Evolutionary conservation across 2,888 invertebrate genomes (phyloP), one percentile per base, ranked within the genome.

Genomic region (Pterobdella sp.): DNA sequence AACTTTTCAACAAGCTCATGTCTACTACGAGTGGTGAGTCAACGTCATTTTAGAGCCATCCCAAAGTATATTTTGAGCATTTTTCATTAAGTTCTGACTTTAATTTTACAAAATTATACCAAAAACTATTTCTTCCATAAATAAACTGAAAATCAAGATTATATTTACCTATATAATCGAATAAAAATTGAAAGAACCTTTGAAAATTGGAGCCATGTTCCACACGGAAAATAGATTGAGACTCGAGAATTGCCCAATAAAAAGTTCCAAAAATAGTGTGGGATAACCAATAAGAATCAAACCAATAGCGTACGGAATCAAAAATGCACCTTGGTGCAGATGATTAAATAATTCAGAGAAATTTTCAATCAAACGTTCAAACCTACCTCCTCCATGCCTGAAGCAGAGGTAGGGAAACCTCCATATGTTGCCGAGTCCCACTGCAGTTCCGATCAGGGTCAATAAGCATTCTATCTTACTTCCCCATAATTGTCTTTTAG

Each of bases 211-310:
- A 65, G 73, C 73, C 29, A 76, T 31, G 22, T 64, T 72, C 76
- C 76, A 76, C 31, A 73, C 67, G 14, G 68, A 69, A 34, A 76
- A 73, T n/a, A 74, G 70, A 2, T 74, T 73, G n/a, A 72, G 71
- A n/a, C 76, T 75, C 65, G 74, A 76, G 72, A 76, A 76, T 66
- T 76, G 76, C 22, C 76, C 76, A 31, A 74, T 70, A 0, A 73
- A 32, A 14, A 76, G 49, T 64, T 76, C 76, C 56, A 76, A 35
- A 37, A 72, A 71, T 60, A 76, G 75, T 26, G 75, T 35, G 22
- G 76, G 76, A 14, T 75, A 32, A 52, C 76, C 76, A 31, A 76
- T 72, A 56, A 76, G 49, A 1, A 70, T 34, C 52, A 76, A 42
- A 29, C 70, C 68, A 26, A 69, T 64, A 66, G 73, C 71, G 66